Conservation (phyloP, 2,797 vertebrate genomes). For the Poeciliopsis infans region DNA sequence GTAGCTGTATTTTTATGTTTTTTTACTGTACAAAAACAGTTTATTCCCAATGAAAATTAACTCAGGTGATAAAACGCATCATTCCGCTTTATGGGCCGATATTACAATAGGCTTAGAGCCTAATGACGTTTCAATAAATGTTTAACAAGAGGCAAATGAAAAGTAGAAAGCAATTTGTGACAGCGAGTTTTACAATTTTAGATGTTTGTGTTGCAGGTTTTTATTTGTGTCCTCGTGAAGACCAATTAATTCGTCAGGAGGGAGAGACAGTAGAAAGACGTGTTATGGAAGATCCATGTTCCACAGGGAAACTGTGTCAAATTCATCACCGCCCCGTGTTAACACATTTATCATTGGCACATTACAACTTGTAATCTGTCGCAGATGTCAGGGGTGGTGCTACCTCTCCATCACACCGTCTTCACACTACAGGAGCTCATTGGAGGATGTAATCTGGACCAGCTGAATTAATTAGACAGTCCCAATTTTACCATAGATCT, state of each 20-base stretch:
- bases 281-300: conserved; percentile 65
- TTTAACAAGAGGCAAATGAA: conserved; percentile 39
- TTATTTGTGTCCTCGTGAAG: conserved; percentile 51
- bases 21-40: conserved; percentile 37
- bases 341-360: conserved; percentile 71
- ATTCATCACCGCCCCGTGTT: conserved; percentile 73
- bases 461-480: conserved; percentile 22
- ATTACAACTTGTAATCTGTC: conserved; percentile 76
- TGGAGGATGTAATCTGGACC: neutral
- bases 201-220: conserved; percentile 34
- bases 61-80: conserved; percentile 35
- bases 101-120: conserved; percentile 15
- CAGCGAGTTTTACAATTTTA: conserved; percentile 42
- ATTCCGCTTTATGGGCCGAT: conserved; percentile 44
- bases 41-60: conserved; percentile 42
- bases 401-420: conserved; percentile 43
- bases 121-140: conserved; percentile 49
- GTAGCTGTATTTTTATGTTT: conserved; percentile 41
- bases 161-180: conserved; percentile 38
- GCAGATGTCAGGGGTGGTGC: conserved; percentile 65
- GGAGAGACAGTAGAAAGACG: conserved; percentile 66
- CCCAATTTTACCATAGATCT: neutral
- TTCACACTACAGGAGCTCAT: conserved; percentile 4
- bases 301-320: conserved; percentile 55
- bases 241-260: conserved; percentile 76